Conservation (phyloP, 2,113 vertebrate genomes). For the Charina bottae region DNA sequence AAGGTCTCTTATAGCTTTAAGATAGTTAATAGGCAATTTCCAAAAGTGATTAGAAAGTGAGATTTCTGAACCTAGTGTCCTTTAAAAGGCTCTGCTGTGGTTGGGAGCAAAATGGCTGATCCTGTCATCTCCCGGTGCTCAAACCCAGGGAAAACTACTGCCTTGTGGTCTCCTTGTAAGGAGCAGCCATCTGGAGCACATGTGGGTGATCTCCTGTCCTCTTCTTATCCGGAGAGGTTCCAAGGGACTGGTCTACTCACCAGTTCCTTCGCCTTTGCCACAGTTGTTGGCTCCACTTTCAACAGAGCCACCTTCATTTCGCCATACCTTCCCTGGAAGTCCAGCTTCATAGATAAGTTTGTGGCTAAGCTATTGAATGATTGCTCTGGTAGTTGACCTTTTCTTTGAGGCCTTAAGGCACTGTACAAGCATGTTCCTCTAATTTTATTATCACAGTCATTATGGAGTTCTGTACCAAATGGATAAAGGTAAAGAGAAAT, state of each 20-base stretch:
- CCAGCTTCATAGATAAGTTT: too few relatives aligned
- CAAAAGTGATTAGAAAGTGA: neutral
- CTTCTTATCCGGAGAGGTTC: neutral
- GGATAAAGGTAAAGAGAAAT: too few relatives aligned
- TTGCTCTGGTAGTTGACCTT: too few relatives aligned
- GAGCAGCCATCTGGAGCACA: neutral
- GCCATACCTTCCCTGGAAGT: too few relatives aligned
- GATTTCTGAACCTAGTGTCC: neutral
- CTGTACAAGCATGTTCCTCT: too few relatives aligned
- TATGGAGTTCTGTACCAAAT: too few relatives aligned
- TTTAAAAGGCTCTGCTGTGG: neutral
- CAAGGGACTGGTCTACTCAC: neutral
- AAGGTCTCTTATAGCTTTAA: neutral
- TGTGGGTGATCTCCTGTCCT: neutral
- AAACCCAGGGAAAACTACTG: neutral
- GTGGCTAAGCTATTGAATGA: too few relatives aligned
- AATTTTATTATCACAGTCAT: too few relatives aligned
- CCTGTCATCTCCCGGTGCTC: neutral
- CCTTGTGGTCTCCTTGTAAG: neutral
- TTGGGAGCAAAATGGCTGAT: neutral
- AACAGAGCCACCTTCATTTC: too few relatives aligned
- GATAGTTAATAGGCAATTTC: neutral
- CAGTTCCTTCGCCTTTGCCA: neutral
- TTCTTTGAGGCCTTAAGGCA: too few relatives aligned
- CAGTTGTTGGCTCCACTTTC: too few relatives aligned